Evolutionary conservation across 1,140 invertebrate species (phyloP).

Genomic region (Vollenhovia emeryi): DNA sequence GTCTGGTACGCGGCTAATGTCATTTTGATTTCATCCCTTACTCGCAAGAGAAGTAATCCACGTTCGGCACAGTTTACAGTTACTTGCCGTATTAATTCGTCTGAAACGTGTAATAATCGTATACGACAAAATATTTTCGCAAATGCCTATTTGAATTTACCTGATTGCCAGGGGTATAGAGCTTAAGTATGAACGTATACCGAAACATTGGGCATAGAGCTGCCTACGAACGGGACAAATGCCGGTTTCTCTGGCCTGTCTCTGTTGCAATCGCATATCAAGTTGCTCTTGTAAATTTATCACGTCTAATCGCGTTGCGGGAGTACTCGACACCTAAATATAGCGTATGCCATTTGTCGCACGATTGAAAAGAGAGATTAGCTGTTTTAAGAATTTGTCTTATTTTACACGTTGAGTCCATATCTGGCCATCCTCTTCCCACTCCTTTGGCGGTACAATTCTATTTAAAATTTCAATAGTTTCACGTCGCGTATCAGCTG

Average conservation of each 20-base stretch:
- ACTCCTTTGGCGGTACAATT: constrained; percentile 98
- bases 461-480: constrained; percentile 97
- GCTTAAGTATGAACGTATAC: constrained; percentile 83
- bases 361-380: background rate
- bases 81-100: constrained; percentile 97
- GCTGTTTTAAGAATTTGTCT: background rate
- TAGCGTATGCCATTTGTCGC: background rate
- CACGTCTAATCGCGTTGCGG: constrained; percentile 97
- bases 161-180: background rate
- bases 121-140: background rate
- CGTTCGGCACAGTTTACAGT: constrained; percentile 99
- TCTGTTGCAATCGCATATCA: constrained; percentile 95
- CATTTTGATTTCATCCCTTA: constrained; percentile 98
- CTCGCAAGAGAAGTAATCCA: constrained; percentile 95
- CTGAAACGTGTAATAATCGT: constrained; percentile 83
- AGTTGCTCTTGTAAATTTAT: constrained; percentile 98
- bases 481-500: constrained; percentile 89
- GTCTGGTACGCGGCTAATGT: constrained; percentile 97
- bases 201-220: constrained; percentile 98
- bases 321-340: constrained; percentile 94
- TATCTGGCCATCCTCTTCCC: constrained; percentile 95
- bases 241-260: constrained; percentile 97
- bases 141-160: background rate
- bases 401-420: constrained; percentile 92
- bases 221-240: constrained; percentile 97